Percentiles rank a stretch among this genome's conserved stretches.
Conservation (phyloP, 2,888 invertebrate genomes). For the Steinernema scapterisci region DNA sequence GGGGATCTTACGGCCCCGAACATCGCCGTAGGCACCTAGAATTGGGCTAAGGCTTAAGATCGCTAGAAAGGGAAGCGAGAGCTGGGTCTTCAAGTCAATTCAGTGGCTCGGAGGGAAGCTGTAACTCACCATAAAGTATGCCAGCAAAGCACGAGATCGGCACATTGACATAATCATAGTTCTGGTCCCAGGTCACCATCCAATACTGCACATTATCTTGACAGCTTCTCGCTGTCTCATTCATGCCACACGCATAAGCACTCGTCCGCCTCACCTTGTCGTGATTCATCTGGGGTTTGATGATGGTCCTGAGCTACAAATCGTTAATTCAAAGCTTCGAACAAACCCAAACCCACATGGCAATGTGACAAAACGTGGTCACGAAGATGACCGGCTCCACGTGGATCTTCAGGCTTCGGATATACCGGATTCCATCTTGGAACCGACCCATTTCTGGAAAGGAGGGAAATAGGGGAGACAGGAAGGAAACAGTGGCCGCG, state of each 20-base stretch:
- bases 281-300: slow-evolving; percentile 54
- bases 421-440: not conserved
- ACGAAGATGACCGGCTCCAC: slow-evolving; percentile 55
- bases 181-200: slow-evolving; percentile 63
- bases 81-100: not conserved
- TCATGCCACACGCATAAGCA: slow-evolving; percentile 47
- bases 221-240: slow-evolving; percentile 51
- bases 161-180: slow-evolving; percentile 61
- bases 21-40: slow-evolving; percentile 59
- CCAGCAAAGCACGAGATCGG: slow-evolving; percentile 60
- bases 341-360: slow-evolving; percentile 43
- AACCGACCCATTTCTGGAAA: not conserved
- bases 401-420: slow-evolving; percentile 43
- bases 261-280: slow-evolving; percentile 56
- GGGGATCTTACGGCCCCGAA: slow-evolving; percentile 53
- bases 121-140: slow-evolving; percentile 55
- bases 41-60: no score
- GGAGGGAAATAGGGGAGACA: not conserved
- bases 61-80: no score
- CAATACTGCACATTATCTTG: slow-evolving; percentile 50
- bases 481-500: not conserved
- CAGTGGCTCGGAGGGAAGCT: not conserved
- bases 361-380: slow-evolving; percentile 51
- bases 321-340: not conserved
- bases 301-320: slow-evolving; percentile 48